Percentiles rank a stretch among this genome's conserved stretches.
These are phyloP conservation scores for Yponomeuta evonymella DNA, from an alignment of 2,888 invertebrate genomes.

Conservation along the genomic window DNA sequence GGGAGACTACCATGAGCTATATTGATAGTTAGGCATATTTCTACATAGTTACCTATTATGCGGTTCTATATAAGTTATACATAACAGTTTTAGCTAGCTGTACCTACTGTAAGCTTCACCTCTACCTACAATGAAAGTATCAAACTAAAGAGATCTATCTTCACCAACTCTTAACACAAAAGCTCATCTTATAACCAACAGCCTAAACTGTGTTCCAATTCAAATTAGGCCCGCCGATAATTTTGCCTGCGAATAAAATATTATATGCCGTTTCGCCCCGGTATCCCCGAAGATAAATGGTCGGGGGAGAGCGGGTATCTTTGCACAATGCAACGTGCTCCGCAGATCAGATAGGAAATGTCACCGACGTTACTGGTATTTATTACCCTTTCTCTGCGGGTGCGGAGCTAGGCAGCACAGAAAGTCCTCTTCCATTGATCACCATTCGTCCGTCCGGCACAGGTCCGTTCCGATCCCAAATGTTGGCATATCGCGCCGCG, in stretches of 20 bases:
- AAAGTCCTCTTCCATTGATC: neutral
- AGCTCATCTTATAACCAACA: neutral
- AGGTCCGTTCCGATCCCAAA: too few relatives aligned
- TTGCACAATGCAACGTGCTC: constrained; percentile 9
- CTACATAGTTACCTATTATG: too few relatives aligned
- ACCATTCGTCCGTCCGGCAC: neutral
- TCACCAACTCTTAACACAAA: neutral
- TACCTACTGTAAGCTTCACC: too few relatives aligned
- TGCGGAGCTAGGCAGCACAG: neutral
- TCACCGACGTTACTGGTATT: constrained; percentile 10
- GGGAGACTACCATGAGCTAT: too few relatives aligned
- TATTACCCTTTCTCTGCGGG: constrained; percentile 5
- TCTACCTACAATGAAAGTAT: too few relatives aligned
- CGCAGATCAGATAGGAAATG: constrained; percentile 8
- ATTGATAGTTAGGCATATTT: too few relatives aligned
- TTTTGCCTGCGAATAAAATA: constrained; percentile 2
- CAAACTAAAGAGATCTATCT: too few relatives aligned
- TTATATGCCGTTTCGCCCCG: neutral
- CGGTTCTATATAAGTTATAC: too few relatives aligned
- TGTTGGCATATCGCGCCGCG: too few relatives aligned
- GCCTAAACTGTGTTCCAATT: neutral
- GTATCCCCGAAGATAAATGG: constrained; percentile 7
- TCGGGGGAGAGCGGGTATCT: constrained; percentile 7
- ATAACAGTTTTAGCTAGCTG: too few relatives aligned
- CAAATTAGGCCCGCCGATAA: neutral